A percentile compares a stretch with the other conserved stretches of the same genome.
Conservation (phyloP, 2,113 vertebrate species). For the Pterophyllum scalare region DNA sequence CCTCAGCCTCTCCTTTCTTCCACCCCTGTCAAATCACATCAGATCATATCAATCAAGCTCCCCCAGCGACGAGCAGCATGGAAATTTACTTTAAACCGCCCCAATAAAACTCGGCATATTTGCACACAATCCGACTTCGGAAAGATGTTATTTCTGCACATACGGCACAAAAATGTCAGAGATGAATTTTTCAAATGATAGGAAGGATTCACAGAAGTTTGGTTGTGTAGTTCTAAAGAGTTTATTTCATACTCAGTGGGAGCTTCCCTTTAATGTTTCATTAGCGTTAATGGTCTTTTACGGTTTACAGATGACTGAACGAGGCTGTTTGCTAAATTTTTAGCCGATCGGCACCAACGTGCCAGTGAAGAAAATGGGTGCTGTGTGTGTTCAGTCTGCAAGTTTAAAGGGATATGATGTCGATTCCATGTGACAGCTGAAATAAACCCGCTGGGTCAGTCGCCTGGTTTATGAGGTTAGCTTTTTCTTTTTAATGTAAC, state of each 20-base stretch:
- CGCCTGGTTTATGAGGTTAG: neutral
- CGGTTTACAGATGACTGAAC: neutral
- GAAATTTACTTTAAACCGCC: neutral
- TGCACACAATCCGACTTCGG: neutral
- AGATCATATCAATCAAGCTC: constrained; percentile 33
- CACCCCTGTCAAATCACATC: constrained; percentile 24
- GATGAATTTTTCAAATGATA: neutral
- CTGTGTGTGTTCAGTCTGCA: neutral
- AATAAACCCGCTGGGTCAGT: constrained; percentile 2
- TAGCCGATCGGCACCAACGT: neutral
- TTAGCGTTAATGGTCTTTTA: neutral
- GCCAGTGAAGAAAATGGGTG: neutral
- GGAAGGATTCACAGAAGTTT: neutral
- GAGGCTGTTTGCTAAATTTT: neutral
- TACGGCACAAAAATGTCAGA: neutral
- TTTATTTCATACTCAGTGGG: neutral
- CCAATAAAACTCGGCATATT: neutral
- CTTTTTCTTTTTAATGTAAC: neutral
- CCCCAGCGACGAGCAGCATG: neutral
- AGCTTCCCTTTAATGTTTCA: neutral
- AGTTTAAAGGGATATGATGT: neutral
- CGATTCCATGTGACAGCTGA: constrained; percentile 9
- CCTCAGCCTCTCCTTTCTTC: neutral
- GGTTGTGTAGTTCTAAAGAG: neutral
- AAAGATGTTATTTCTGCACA: neutral